A percentile compares a stretch with the other conserved stretches of the same genome.
Conservation (phyloP, 2,888 invertebrate species). For the Himalopsyche kuldschensis region DNA sequence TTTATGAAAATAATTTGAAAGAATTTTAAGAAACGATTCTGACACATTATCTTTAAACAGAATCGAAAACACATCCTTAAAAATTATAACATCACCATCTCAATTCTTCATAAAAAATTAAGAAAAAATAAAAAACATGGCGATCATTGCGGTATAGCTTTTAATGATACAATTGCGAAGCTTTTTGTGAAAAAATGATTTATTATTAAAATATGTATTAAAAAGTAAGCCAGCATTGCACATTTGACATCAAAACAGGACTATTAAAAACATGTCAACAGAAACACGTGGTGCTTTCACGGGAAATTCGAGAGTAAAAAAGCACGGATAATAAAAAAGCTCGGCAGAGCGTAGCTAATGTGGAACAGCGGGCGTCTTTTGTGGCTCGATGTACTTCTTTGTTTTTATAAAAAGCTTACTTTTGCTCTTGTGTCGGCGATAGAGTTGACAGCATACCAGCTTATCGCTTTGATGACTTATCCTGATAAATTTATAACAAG, state of each 20-base stretch:
- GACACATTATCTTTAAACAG: too few relatives aligned
- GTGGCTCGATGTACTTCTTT: neutral
- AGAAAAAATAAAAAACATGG: too few relatives aligned
- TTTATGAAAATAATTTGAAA: too few relatives aligned
- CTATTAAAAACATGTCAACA: slow-evolving; percentile 13
- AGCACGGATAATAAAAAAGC: neutral
- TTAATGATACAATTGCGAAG: neutral
- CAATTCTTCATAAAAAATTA: too few relatives aligned
- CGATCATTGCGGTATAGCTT: too few relatives aligned
- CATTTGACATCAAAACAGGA: neutral
- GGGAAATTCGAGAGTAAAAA: neutral
- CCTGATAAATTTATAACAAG: too few relatives aligned
- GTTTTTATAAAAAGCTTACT: neutral
- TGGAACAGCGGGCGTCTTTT: slow-evolving; percentile 3
- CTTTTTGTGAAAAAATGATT: neutral
- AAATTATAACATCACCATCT: too few relatives aligned
- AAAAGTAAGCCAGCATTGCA: neutral
- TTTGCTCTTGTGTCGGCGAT: neutral
- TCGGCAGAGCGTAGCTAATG: slow-evolving; percentile 11
- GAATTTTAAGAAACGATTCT: too few relatives aligned
- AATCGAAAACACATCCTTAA: too few relatives aligned
- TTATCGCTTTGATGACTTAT: too few relatives aligned
- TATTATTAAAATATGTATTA: neutral
- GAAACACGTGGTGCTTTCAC: slow-evolving; percentile 5
- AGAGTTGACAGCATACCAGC: neutral